Percentiles rank a stretch among this genome's conserved stretches.
These are phyloP conservation scores for Microctonus aethiopoides DNA, from an alignment of 2,888 invertebrate genomes.

Conservation along the genomic window DNA sequence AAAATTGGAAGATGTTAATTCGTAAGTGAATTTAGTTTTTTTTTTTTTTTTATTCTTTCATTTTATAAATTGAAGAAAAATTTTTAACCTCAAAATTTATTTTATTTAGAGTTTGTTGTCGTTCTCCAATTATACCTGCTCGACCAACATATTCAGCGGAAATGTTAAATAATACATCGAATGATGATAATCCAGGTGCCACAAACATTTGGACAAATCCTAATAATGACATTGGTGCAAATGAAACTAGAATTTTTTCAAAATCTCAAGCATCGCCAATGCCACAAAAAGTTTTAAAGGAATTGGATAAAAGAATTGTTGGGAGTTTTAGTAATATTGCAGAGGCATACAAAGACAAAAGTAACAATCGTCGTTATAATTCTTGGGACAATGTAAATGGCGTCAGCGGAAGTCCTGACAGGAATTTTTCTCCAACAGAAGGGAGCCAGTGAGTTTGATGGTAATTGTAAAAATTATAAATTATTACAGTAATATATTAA, in stretches of 20 bases:
- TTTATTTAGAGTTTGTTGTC: conserved; percentile 77
- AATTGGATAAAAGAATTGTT: conserved; percentile 75
- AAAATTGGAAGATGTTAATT: conserved; percentile 89
- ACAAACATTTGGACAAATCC: conserved; percentile 83
- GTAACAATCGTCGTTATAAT: conserved; percentile 59
- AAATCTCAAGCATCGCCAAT: conserved; percentile 62
- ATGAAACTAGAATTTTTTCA: background rate
- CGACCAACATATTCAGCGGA: conserved; percentile 78
- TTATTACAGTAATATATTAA: background rate
- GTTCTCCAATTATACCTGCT: conserved; percentile 85
- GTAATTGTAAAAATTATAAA: background rate
- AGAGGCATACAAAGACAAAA: conserved; percentile 61
- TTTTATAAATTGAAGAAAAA: too few species aligned
- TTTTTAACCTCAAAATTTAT: background rate
- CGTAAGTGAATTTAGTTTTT: conserved; percentile 77
- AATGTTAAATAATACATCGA: conserved; percentile 55
- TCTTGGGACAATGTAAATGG: conserved; percentile 62
- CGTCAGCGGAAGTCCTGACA: conserved; percentile 51
- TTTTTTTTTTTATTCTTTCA: conserved; percentile 25
- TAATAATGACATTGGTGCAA: conserved; percentile 44
- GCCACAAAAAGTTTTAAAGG: conserved; percentile 75
- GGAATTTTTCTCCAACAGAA: conserved; percentile 50
- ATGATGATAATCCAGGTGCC: conserved; percentile 57
- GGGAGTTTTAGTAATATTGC: conserved; percentile 68
- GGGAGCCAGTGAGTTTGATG: conserved; percentile 42